Percentiles rank a stretch among this genome's conserved stretches.
Conservation (phyloP, 2,888 invertebrate genomes). For the Sphaerophoria rueppellii region DNA sequence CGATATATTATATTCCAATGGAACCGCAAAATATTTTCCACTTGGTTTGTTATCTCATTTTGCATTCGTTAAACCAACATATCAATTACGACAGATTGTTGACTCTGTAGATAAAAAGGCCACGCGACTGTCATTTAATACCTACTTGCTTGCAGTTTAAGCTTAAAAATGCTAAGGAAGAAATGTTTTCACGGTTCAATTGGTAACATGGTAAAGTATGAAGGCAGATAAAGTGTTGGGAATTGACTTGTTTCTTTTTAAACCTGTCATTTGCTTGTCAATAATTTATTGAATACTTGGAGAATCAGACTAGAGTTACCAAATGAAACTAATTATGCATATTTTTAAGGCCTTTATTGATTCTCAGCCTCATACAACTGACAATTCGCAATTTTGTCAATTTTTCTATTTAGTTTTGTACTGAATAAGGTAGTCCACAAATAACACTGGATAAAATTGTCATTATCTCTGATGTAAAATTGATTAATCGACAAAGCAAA, state of each 20-base stretch:
- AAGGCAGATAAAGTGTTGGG: not conserved
- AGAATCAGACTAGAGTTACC: not conserved
- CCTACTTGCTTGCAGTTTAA: not conserved
- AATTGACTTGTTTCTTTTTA: not conserved
- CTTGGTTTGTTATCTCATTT: not conserved
- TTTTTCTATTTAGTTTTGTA: too few species aligned
- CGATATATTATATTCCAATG: too few species aligned
- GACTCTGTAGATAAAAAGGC: not conserved
- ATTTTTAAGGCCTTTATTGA: too few species aligned
- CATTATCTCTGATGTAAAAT: too few species aligned
- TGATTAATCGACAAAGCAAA: too few species aligned
- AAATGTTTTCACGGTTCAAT: slow-evolving; percentile 27
- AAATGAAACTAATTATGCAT: too few species aligned
- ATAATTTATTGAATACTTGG: not conserved
- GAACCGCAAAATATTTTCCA: too few species aligned
- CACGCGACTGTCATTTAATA: slow-evolving; percentile 59
- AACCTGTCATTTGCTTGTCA: not conserved
- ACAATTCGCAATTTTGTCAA: too few species aligned
- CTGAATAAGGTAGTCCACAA: too few species aligned
- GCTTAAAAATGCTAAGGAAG: slow-evolving; percentile 1
- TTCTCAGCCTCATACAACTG: too few species aligned
- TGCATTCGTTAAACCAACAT: slow-evolving; percentile 18
- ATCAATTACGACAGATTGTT: slow-evolving; percentile 6
- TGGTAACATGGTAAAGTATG: not conserved
- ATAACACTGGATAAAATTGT: too few species aligned